phyloP scores from a whole-genome alignment of 2,797 vertebrate species.

The Pseudotriccus pelzelni region DNA sequence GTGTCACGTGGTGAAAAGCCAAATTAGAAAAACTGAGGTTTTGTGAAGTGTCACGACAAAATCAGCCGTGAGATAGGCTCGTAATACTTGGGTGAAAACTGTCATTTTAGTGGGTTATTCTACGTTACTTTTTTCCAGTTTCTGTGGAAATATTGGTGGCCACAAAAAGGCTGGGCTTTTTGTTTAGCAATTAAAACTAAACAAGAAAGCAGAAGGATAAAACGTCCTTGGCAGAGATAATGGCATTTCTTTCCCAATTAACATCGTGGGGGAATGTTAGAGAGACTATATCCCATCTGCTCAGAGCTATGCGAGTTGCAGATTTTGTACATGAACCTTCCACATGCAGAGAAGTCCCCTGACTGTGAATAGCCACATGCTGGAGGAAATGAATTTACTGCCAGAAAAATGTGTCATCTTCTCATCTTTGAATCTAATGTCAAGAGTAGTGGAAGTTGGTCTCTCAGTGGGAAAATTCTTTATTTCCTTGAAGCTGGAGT shows the following conservation, averaged over 20 bases:
- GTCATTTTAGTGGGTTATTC: not conserved
- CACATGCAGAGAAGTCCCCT: not conserved
- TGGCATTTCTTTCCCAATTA: not conserved
- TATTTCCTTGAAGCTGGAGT: not conserved
- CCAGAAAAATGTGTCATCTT: not conserved
- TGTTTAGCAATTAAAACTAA: not conserved
- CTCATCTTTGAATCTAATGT: not conserved
- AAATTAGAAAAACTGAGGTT: not conserved
- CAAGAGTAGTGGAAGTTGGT: not conserved
- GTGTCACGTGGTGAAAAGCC: not conserved
- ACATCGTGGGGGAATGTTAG: not conserved
- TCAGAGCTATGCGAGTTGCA: not conserved
- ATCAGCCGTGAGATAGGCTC: not conserved
- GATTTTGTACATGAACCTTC: not conserved
- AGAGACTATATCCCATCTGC: constrained; percentile 25
- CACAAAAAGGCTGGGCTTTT: not conserved
- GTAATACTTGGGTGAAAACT: not conserved
- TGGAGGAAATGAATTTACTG: not conserved
- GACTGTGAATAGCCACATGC: constrained; percentile 13
- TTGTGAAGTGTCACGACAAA: not conserved
- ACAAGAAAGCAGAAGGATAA: not conserved
- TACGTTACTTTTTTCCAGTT: not conserved
- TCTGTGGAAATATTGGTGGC: not conserved
- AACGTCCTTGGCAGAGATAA: not conserved
- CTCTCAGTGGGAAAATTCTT: not conserved